Conservation (phyloP, 2,888 invertebrate genomes). For the Synanthedon tipuliformis region DNA sequence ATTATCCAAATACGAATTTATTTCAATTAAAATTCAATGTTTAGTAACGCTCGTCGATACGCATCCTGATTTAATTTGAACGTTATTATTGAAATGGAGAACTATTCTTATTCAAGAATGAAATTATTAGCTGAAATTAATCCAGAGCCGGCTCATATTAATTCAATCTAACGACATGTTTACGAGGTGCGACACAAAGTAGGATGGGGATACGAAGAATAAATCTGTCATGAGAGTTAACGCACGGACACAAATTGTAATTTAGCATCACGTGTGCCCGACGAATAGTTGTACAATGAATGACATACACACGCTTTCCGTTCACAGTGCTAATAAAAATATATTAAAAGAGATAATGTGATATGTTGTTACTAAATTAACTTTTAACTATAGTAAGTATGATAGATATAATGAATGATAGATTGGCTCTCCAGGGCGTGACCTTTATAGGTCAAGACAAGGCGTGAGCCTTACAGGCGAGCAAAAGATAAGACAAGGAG, state of each 20-base stretch:
- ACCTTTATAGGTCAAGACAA: too few relatives aligned
- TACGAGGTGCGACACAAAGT: constrained; percentile 60
- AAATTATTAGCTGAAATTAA: constrained; percentile 43
- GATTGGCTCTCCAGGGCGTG: too few relatives aligned
- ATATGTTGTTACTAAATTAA: too few relatives aligned
- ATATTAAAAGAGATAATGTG: too few relatives aligned
- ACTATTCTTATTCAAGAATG: neutral
- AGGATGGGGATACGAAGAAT: constrained; percentile 53
- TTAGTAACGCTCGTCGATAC: too few relatives aligned
- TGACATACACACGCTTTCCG: constrained; percentile 1
- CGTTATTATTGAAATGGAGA: neutral
- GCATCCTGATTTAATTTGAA: neutral
- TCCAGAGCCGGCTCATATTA: constrained; percentile 42
- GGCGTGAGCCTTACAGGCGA: too few relatives aligned
- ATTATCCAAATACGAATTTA: too few relatives aligned
- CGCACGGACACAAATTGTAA: constrained; percentile 60
- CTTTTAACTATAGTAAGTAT: too few relatives aligned
- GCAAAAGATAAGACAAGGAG: too few relatives aligned
- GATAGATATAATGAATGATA: too few relatives aligned
- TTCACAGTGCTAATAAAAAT: too few relatives aligned
- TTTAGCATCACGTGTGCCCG: constrained; percentile 43
- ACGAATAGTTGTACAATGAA: constrained; percentile 17
- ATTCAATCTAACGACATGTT: constrained; percentile 57
- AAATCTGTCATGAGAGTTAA: constrained; percentile 57
- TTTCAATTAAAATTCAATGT: too few relatives aligned